phyloP scores from a whole-genome alignment of 2,797 vertebrate genomes.

The Phalanger gymnotis region DNA sequence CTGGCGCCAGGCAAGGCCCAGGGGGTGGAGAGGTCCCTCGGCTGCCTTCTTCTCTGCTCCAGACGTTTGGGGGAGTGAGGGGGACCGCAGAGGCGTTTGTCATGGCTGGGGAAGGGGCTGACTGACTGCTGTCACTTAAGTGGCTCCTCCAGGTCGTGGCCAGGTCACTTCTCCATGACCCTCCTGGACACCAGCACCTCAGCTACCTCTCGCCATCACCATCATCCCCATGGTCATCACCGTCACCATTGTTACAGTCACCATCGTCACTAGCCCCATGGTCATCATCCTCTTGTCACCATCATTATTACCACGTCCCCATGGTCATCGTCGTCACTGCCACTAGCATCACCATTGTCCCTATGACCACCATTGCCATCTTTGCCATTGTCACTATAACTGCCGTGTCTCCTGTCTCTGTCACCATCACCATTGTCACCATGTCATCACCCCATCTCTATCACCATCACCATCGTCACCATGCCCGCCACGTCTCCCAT shows the following conservation, averaged over 20 bases:
- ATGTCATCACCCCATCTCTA: no score
- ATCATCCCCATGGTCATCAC: neutral
- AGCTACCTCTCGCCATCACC: accelerated
- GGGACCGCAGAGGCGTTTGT: neutral
- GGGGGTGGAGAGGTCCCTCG: neutral
- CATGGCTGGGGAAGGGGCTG: neutral
- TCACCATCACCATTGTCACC: no score
- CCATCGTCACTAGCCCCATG: no score
- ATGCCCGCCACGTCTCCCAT: neutral
- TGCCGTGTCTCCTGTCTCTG: no score
- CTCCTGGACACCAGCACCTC: neutral
- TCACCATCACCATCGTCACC: no score
- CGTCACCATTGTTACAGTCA: neutral
- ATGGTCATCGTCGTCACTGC: no score
- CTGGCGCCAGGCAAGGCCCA: accelerated
- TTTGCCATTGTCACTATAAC: no score
- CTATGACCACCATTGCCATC: no score
- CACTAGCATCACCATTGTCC: no score
- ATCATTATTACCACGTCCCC: no score
- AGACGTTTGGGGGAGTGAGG: neutral
- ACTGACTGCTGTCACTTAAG: neutral
- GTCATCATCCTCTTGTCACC: no score
- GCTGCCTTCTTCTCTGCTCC: neutral
- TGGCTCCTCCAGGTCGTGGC: neutral
- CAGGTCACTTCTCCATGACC: neutral